Evolutionary conservation across 2,888 invertebrate species (phyloP).

Genomic region (Galerucella calmariensis): DNA sequence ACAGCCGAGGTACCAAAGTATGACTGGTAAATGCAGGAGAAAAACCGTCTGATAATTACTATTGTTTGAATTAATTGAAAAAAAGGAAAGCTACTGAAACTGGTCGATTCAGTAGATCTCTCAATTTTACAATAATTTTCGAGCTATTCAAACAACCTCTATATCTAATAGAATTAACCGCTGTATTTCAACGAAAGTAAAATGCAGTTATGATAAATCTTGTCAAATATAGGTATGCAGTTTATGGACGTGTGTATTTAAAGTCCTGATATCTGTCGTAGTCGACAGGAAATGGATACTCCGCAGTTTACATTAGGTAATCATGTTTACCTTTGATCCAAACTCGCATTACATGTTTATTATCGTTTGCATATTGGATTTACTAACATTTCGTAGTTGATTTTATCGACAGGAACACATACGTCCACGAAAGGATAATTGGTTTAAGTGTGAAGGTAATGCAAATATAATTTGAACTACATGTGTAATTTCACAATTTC

Average conservation of each 20-base stretch:
- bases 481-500: not conserved
- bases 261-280: conserved; percentile 1
- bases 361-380: conserved; percentile 40
- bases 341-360: conserved; percentile 43
- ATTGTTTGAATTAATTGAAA: too few relatives aligned
- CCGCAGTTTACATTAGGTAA: conserved; percentile 42
- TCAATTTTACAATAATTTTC: too few relatives aligned
- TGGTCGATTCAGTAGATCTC: too few relatives aligned
- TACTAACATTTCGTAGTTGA: conserved; percentile 34
- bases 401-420: conserved; percentile 24
- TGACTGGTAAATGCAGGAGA: too few relatives aligned
- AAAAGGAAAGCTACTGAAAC: too few relatives aligned
- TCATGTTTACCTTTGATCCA: conserved; percentile 44
- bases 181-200: not conserved
- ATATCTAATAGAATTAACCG: not conserved
- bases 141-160: not conserved
- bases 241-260: conserved; percentile 1
- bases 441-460: conserved; percentile 25
- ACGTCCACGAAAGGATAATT: conserved; percentile 20
- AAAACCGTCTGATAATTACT: too few relatives aligned
- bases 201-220: conserved; percentile 16
- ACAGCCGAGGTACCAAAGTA: too few relatives aligned
- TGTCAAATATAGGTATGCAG: conserved; percentile 3
- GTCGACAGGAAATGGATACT: conserved; percentile 37
- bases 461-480: conserved; percentile 12